Base-by-base conservation (phyloP, 2,888 invertebrate genomes). In the Spialia ferax region DNA sequence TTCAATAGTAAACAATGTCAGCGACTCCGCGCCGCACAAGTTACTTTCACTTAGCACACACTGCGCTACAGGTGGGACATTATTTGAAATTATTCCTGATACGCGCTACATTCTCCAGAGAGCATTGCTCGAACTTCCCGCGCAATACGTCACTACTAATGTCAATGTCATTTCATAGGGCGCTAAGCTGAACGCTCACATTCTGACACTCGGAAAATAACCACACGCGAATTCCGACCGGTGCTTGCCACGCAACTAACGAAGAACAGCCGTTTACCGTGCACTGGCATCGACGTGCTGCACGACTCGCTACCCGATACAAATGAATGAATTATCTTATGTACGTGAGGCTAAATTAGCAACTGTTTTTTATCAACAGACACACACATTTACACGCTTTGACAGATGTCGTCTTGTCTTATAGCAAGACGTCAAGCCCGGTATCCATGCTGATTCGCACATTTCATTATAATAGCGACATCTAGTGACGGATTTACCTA, bases 1-100 rank as follows among this genome's bases (percentile, higher is more conserved):
- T 73, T 73, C 76, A 73, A 71, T 70, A 79, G 77, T 80, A 81
- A 79, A 83, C 81, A 83, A 85, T 84, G 85, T 84, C 84, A 86
- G 82, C 80, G 80, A 80, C 81, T 83, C 79, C 82, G 82, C 84
- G 78, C 68, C 68, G 80, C 86, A 81, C 83, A 79, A 72, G 79
- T 76, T 75, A 89, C 90, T 91, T 91, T 91, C 91, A 88, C 90
- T 83, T 69, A 72, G 74, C 75, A 77, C 77, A 75, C 75, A 78
- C 77, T 72, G 71, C 67, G 73, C 69, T 72, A 69, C 69, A 62
- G 63, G 67, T 73, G 65, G 65, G 13, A 50, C 50, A 68, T 55
- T 67, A 63, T 42, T 26, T 20, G 38, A 54, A 71, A 62, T 63
- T 69, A 55, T 48, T 57, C 20, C 50, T 56, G 23, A 50, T 52